These are phyloP conservation scores for Apamea crenata DNA, from an alignment of 2,888 invertebrate species.

Conservation along the genomic window DNA sequence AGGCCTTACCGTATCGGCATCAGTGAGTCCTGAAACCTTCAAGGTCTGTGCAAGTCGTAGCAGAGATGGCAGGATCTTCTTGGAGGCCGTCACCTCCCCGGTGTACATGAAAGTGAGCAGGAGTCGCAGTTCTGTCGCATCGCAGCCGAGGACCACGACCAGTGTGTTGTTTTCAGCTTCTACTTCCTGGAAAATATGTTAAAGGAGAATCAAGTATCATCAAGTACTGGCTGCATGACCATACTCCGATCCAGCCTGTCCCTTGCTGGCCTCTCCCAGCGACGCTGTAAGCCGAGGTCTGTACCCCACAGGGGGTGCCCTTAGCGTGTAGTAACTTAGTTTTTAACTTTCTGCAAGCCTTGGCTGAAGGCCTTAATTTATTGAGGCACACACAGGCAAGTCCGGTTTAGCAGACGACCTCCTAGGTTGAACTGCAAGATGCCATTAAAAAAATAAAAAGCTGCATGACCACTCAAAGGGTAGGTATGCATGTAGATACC, in stretches of 20 bases:
- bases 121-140: conserved; percentile 93
- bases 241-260: not conserved
- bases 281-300: not conserved
- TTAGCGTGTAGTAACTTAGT: not conserved
- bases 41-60: conserved; percentile 94
- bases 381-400: too few relatives aligned
- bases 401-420: too few relatives aligned
- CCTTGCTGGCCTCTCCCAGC: not conserved
- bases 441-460: too few relatives aligned
- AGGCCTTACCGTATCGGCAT: conserved; percentile 92
- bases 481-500: too few relatives aligned
- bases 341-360: too few relatives aligned
- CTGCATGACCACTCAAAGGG: not conserved
- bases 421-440: too few relatives aligned
- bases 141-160: conserved; percentile 93
- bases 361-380: too few relatives aligned
- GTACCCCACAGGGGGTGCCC: not conserved
- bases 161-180: conserved; percentile 93
- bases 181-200: conserved; percentile 90
- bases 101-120: conserved; percentile 97
- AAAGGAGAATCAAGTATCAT: conserved; percentile 3
- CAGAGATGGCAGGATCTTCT: conserved; percentile 94
- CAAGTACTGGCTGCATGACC: not conserved
- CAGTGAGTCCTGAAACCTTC: conserved; percentile 95
- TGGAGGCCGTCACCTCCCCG: conserved; percentile 96